phyloP scores from a whole-genome alignment of 2,113 vertebrate genomes.

The Rhagologus leucostigma region DNA sequence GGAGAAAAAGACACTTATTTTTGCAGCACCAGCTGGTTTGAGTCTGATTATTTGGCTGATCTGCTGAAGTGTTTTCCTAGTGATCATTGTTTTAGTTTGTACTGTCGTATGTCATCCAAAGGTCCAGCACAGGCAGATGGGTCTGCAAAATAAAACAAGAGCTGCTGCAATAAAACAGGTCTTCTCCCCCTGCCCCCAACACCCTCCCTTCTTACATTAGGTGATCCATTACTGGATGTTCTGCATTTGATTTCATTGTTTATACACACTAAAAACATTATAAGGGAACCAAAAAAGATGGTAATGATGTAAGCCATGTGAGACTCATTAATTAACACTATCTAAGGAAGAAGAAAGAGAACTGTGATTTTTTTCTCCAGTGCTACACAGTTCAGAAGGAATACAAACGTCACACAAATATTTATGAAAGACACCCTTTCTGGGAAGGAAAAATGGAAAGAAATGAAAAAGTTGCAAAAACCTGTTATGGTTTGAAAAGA shows the following conservation, averaged over 20 bases:
- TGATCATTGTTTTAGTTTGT: conserved; percentile 1
- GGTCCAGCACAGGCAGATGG: conserved; percentile 1
- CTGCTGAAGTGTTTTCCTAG: not conserved
- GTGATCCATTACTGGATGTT: not conserved
- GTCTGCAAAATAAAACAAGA: not conserved
- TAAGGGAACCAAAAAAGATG: not conserved
- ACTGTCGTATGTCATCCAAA: not conserved
- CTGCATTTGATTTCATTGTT: not conserved
- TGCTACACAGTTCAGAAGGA: not conserved
- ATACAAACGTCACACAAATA: not conserved
- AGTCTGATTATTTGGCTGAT: not conserved
- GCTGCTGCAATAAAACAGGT: not conserved
- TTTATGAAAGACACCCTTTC: not conserved
- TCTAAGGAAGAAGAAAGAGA: not conserved
- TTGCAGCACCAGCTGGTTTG: not conserved
- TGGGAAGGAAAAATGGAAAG: not conserved
- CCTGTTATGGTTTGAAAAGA: not conserved
- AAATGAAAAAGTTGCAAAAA: not conserved
- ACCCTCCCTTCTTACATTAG: not conserved
- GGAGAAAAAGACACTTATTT: not conserved
- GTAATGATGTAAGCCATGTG: not conserved
- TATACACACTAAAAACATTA: not conserved
- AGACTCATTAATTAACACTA: not conserved
- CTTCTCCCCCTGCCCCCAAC: not conserved
- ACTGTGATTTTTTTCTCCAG: not conserved